These are phyloP conservation scores for Stegophylla sp. DNA, from an alignment of 2,888 invertebrate genomes.

Conservation along the genomic window DNA sequence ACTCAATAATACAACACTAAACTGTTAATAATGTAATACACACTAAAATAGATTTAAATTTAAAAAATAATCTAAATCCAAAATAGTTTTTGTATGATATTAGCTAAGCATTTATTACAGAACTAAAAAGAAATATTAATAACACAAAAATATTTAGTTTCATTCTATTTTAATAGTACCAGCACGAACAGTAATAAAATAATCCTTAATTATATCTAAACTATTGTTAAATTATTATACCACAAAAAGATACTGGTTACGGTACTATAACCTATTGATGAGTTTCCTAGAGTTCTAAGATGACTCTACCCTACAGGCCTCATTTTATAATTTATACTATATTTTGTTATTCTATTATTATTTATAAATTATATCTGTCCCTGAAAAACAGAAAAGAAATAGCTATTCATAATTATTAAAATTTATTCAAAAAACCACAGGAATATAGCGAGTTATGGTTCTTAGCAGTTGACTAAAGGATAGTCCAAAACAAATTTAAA, in stretches of 20 bases:
- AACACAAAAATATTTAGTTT: too few relatives aligned
- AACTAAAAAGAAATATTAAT: too few relatives aligned
- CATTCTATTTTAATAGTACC: not conserved
- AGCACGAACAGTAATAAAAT: not conserved
- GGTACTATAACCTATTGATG: not conserved
- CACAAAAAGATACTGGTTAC: not conserved
- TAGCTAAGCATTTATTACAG: too few relatives aligned
- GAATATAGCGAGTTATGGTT: not conserved
- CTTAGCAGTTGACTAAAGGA: too few relatives aligned
- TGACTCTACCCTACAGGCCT: too few relatives aligned
- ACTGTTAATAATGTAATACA: too few relatives aligned
- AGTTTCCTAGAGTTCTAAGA: not conserved
- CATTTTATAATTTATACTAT: not conserved
- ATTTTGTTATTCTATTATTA: not conserved
- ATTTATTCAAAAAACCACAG: not conserved
- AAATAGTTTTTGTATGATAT: too few relatives aligned
- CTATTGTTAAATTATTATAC: conserved; percentile 5
- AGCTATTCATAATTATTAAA: not conserved
- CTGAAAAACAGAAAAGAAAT: not conserved
- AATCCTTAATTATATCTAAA: conserved; percentile 3
- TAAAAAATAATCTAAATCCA: too few relatives aligned
- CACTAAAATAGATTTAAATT: too few relatives aligned
- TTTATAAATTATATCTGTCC: not conserved
- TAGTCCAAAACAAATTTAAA: not conserved
- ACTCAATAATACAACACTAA: too few relatives aligned